Percentiles rank a stretch among this genome's conserved stretches.
Evolutionary conservation across 1,140 invertebrate genomes (phyloP).

Genomic region (Adoxophyes honmai): DNA sequence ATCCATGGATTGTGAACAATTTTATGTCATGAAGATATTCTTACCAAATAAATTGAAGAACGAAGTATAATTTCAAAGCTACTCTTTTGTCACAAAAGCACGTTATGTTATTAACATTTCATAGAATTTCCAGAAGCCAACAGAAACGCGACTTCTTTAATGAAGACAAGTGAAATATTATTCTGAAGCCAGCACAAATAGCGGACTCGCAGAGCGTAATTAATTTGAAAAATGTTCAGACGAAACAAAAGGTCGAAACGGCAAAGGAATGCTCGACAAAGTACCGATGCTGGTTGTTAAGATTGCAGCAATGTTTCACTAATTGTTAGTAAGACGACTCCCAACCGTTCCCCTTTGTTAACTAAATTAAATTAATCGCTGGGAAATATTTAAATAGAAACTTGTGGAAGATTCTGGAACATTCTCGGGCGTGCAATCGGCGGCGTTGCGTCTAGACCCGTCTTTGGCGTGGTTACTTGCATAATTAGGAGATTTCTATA

Average conservation of each 20-base stretch:
- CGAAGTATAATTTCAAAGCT: no score
- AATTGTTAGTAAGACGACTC: slow-evolving; percentile 53
- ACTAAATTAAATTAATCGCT: slow-evolving; percentile 70
- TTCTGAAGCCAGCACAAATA: slow-evolving; percentile 10
- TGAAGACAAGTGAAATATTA: slow-evolving; percentile 16
- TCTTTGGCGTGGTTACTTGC: slow-evolving; percentile 21
- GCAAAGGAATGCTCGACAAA: slow-evolving; percentile 14
- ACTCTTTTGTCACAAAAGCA: background rate
- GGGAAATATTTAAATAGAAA: slow-evolving; percentile 70
- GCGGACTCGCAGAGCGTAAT: slow-evolving; percentile 11
- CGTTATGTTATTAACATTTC: slow-evolving; percentile 3
- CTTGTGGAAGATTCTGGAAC: slow-evolving; percentile 44
- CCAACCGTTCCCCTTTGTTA: slow-evolving; percentile 54
- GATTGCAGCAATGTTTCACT: slow-evolving; percentile 52
- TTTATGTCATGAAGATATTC: no score
- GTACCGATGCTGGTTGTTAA: slow-evolving; percentile 27
- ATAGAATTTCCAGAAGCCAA: background rate
- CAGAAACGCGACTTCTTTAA: slow-evolving; percentile 5
- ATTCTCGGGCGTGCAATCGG: slow-evolving; percentile 53
- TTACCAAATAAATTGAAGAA: no score
- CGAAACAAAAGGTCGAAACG: slow-evolving; percentile 15
- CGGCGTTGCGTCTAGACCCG: slow-evolving; percentile 60
- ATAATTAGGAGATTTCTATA: slow-evolving; percentile 15
- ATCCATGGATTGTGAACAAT: no score
- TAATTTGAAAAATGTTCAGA: slow-evolving; percentile 15